Evolutionary conservation across 2,888 invertebrate genomes (phyloP), one percentile per base, ranked within the genome.

Genomic region (Apamea anceps): DNA sequence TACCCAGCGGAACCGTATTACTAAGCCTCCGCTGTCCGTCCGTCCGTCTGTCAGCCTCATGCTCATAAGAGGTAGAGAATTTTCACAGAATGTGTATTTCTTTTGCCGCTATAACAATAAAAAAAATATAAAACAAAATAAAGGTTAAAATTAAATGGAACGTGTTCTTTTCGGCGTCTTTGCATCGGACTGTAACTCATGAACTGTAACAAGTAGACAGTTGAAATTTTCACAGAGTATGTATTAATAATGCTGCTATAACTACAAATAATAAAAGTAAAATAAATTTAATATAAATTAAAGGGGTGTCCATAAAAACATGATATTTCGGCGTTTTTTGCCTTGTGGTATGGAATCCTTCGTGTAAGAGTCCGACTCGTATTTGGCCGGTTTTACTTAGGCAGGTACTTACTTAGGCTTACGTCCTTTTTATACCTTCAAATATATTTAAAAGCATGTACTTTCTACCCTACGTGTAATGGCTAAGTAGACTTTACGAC

Each of bases 401-500:
- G n/a, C 13, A 32, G 15, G 62, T 51, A 18, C 18, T 71, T 75
- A 75, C 67, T 72, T 60, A 54, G 60, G 57, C 37, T 65, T 63
- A 60, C 8, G 37, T 25, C 45, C 28, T 12, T 51, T 82, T 76
- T 82, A 65, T 82, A n/a, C 15, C 37, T 70, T 37, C 18, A 28
- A 68, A 62, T 75, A 76, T 63, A 48, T 63, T 54, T 62, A n/a
- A 63, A 72, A 45, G 25, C 0, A 45, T 62, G 3, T 79, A n/a
- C 42, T 62, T 28, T 4, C 15, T 62, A 62, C 12, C 15, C 32
- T 37, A 54, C 42, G 13, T 54, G 21, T 45, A 21, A 63, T 80
- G 32, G 32, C 32, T 32, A 57, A 54, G 25, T 32, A 48, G 10
- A 54, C n/a, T 54, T 45, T 45, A n/a, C n/a, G 57, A 7, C 32